Evolutionary conservation across 2,113 vertebrate genomes (phyloP), one percentile per base, ranked within the genome.

Genomic region (Theropithecus gelada): DNA sequence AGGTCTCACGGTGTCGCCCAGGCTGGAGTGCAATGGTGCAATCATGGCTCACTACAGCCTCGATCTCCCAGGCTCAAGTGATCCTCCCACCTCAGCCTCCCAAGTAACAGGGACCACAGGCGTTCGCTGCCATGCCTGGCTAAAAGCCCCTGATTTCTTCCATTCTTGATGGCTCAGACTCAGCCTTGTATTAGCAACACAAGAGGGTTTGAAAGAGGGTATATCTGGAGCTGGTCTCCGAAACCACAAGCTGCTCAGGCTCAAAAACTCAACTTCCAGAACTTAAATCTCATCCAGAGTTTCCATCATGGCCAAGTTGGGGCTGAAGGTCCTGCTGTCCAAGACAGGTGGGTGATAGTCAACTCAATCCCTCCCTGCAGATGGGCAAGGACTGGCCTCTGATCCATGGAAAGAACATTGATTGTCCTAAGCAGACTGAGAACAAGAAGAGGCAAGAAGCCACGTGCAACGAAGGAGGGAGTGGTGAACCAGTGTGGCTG

Each of bases 161-260:
- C 27, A 30, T 50, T 87, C 82, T 48, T 87, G 18, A 76, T 45
- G 14, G 64, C n/a, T 94, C 83, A 68, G 6, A 79, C 13, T 94
- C 45, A 23, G 32, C 78, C 88, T 92, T n/a, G 13, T 13, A 11
- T 70, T 48, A 80, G 22, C 52, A 88, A 91, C 35, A 87, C 50
- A 95, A 50, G 12, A 1, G 0, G 5, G 1, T 61, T 23, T 32
- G 25, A 25, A 50, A 38, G 4, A 83, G 22, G 14, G 8, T 38
- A 4, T 32, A 80, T 78, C 83, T 81, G 70, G 89, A 97, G 38
- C 13, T 82, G 3, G 9, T 85, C 32, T 88, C 73, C 87, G 38
- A 96, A 96, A 22, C 89, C 64, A 85, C 50, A 88, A 92, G 82
- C 45, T 88, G 75, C 52, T 94, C 84, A 55, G 11, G 38, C 59